Evolutionary conservation across 2,113 vertebrate genomes (phyloP).

Genomic region (Periophthalmodon schlosseri): DNA sequence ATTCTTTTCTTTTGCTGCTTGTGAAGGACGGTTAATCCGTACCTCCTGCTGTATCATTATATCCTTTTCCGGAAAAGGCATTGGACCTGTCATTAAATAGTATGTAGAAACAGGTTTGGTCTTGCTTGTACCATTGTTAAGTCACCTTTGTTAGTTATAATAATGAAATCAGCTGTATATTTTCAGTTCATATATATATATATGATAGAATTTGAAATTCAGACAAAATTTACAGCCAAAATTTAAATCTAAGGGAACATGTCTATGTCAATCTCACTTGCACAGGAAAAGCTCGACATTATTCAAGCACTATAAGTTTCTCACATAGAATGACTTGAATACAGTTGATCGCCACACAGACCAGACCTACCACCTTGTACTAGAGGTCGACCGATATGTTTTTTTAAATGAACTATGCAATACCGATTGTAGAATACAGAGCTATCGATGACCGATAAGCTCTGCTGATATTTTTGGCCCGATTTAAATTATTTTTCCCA

Average conservation of each 20-base stretch:
- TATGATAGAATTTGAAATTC: not conserved
- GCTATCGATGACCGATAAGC: no score
- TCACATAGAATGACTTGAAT: no score
- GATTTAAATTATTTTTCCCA: no score
- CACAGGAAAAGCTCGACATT: no score
- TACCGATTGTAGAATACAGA: no score
- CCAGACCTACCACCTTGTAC: no score
- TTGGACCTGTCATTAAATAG: not conserved
- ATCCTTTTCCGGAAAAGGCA: not conserved
- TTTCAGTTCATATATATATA: not conserved
- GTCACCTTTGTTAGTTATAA: not conserved
- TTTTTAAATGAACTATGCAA: no score
- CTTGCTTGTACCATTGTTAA: not conserved
- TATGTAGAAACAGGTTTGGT: not conserved
- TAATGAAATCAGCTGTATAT: not conserved
- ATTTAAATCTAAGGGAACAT: no score
- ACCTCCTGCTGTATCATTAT: conserved; percentile 9
- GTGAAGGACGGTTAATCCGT: not conserved
- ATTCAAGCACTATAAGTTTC: no score
- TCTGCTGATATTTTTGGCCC: no score
- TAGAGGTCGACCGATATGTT: no score
- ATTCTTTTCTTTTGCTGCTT: not conserved
- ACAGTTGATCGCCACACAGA: no score
- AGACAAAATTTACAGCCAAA: not conserved
- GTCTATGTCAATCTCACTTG: not conserved